Conservation (phyloP, 2,888 invertebrate genomes). For the Chalcis sispes region DNA sequence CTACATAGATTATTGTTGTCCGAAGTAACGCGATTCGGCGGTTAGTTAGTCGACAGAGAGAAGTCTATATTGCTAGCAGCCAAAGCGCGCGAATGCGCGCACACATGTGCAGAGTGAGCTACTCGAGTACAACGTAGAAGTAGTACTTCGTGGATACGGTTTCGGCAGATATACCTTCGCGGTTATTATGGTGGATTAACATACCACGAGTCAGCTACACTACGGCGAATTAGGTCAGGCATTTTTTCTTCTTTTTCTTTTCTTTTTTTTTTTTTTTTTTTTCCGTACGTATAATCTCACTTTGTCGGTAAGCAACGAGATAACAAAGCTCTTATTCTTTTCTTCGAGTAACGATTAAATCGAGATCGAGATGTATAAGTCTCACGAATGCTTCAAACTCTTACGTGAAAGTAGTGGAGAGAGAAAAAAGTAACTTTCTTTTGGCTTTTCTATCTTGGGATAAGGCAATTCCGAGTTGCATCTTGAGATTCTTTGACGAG, state of each 20-base stretch:
- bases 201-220: neutral
- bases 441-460: neutral
- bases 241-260: neutral
- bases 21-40: no score
- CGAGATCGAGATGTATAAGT: conserved; percentile 21
- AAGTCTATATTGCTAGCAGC: neutral
- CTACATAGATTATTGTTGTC: conserved; percentile 25
- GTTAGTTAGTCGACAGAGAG: conserved; percentile 21
- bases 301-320: neutral
- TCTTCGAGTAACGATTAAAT: conserved; percentile 4
- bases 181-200: conserved; percentile 20
- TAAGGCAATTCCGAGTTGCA: conserved; percentile 34
- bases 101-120: no score
- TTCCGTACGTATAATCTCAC: neutral
- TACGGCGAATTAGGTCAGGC: conserved; percentile 25
- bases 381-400: neutral
- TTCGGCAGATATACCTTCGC: neutral
- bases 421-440: neutral
- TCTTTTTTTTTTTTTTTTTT: no score
- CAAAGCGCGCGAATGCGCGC: neutral
- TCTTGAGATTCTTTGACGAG: conserved; percentile 37
- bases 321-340: conserved; percentile 7
- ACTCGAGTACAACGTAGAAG: no score
- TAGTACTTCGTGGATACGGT: no score
- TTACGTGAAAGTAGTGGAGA: neutral